Percentiles rank a stretch among this genome's conserved stretches.
Conservation (phyloP, 2,888 invertebrate species). For the Caenorhabditis sp. region DNA sequence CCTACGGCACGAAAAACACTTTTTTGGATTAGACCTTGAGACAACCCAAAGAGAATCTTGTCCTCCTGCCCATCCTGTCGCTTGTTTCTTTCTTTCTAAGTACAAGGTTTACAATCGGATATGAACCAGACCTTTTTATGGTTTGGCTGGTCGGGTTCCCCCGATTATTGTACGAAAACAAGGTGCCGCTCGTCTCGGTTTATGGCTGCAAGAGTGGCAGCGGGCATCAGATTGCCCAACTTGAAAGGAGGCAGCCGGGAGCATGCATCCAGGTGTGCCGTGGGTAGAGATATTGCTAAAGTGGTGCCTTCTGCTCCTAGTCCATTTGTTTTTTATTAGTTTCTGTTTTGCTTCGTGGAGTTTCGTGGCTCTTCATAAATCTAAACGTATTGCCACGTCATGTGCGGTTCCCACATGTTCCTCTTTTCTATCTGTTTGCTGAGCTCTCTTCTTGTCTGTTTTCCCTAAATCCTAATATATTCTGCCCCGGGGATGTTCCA, state of each 20-base stretch:
- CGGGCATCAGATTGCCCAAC: conserved; percentile 17
- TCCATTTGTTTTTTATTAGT: conserved; percentile 10
- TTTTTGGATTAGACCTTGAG: conserved; percentile 33
- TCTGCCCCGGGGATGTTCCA: conserved; percentile 24
- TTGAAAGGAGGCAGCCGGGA: conserved; percentile 30
- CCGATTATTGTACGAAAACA: conserved; percentile 14
- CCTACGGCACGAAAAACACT: conserved; percentile 6
- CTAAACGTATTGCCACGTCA: conserved; percentile 36
- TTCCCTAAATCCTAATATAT: conserved; percentile 55
- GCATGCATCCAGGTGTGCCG: conserved; percentile 27
- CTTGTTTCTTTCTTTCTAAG: not conserved
- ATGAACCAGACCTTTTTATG: conserved; percentile 45
- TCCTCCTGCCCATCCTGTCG: not conserved
- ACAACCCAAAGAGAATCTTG: not conserved
- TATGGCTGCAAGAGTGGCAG: conserved; percentile 5
- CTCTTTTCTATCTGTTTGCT: conserved; percentile 14
- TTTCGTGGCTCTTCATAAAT: conserved; percentile 50
- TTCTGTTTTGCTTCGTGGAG: conserved; percentile 3
- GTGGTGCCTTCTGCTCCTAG: not conserved
- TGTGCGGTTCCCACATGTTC: conserved; percentile 47
- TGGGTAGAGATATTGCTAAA: not conserved
- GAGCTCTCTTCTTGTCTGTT: conserved; percentile 6
- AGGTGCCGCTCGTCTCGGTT: conserved; percentile 22
- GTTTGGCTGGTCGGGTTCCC: not conserved
- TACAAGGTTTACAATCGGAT: conserved; percentile 20